Conservation (phyloP, 1,140 invertebrate genomes). For the Fopius arisanus region DNA sequence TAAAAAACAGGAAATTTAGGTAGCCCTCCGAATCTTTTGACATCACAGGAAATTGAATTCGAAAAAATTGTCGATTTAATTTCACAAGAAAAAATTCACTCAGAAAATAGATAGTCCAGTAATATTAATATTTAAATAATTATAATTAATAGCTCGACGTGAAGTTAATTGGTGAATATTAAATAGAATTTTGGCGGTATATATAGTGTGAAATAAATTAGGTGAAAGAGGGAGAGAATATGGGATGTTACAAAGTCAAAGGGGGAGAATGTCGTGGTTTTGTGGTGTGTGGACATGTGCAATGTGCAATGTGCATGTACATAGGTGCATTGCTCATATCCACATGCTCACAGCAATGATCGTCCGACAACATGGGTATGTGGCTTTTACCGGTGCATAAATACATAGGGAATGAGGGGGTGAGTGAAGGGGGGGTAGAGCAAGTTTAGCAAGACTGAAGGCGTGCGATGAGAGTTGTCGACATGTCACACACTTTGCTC, state of each 20-base stretch:
- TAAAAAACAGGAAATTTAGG: no score
- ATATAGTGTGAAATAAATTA: neutral
- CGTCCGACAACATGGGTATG: slow-evolving; percentile 6
- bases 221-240: neutral
- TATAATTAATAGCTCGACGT: neutral
- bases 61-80: no score
- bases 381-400: slow-evolving; percentile 8
- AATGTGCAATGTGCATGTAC: no score
- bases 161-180: neutral
- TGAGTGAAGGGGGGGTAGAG: neutral
- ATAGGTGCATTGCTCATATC: neutral
- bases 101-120: no score
- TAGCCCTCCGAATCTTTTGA: no score
- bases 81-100: no score
- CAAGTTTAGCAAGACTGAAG: slow-evolving; percentile 15
- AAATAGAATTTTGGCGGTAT: neutral
- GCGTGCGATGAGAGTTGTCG: slow-evolving; percentile 10
- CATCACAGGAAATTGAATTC: no score
- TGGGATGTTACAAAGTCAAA: neutral
- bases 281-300: neutral
- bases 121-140: no score
- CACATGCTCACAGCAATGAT: neutral
- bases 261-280: slow-evolving; percentile 1
- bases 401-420: neutral
- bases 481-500: slow-evolving; percentile 12